Evolutionary conservation across 2,797 vertebrate species (phyloP), one percentile per base, ranked within the genome.

Genomic region (Microctenopoma steveboyesi): DNA sequence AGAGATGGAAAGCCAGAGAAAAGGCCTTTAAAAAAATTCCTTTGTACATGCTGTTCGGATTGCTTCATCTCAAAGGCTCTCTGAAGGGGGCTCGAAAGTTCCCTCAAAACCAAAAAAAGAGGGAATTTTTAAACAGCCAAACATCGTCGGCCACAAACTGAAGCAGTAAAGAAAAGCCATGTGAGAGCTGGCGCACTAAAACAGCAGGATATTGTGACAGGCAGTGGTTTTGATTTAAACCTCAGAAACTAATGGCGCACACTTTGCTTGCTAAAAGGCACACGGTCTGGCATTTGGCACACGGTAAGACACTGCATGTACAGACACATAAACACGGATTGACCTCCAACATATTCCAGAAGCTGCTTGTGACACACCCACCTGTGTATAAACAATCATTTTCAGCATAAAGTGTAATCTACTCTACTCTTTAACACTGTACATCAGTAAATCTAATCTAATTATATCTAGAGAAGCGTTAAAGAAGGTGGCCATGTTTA

Each of bases 221-320:
- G 84, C 73, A 8, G 73, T 37, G 71, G 78, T 82, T 86, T 90
- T 66, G 64, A 77, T 82, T 81, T 64, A 68, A 55, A 46, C 75
- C 75, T 33, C 67, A 79, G 64, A 72, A 82, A 79, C 74, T 84
- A 75, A 78, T 79, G 76, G 64, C 13, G 40, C 16, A 54, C 62
- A 75, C 59, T 79, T 69, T 63, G 47, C 72, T 76, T 60, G 52
- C 69, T 72, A 55, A 78, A 62, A 78, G 56, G 51, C 73, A 69
- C 77, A 72, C 52, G 50, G 40, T 64, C 2, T 8, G 13, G 55
- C 55, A 54, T 76, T 86, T 67, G 62, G 46, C 16, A 3, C 59
- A 78, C 60, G 65, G 71, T 55, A 72, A 74, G 59, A 64, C 42
- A 25, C 39, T 43, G 50, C 28, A 12, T 56, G 47, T 51, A 71